Conservation (phyloP, 2,888 invertebrate species). For the Mythimna ferrago region DNA sequence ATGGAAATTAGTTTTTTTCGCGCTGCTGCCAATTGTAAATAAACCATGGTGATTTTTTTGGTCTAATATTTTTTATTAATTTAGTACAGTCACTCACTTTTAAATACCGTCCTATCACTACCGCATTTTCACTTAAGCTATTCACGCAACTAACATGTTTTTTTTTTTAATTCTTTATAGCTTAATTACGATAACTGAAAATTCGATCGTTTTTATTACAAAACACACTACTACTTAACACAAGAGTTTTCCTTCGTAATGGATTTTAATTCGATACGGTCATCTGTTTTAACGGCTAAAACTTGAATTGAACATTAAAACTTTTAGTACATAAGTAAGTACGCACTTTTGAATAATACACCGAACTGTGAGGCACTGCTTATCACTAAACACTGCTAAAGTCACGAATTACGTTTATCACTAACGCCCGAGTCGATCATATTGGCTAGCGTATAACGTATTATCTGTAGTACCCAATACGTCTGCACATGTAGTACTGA, state of each 20-base stretch:
- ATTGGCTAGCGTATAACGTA: slow-evolving; percentile 34
- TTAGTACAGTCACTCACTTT: not conserved
- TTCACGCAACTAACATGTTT: not conserved
- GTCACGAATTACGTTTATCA: slow-evolving; percentile 43
- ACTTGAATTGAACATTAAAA: slow-evolving; percentile 18
- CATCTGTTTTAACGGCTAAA: slow-evolving; percentile 20
- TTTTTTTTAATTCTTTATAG: not conserved
- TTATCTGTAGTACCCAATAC: too few relatives aligned
- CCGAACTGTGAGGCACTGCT: slow-evolving; percentile 4
- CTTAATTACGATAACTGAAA: not conserved
- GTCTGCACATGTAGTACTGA: too few relatives aligned
- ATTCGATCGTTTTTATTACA: slow-evolving; percentile 8
- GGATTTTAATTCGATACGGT: slow-evolving; percentile 10
- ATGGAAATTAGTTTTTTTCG: slow-evolving; percentile 15
- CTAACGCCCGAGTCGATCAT: slow-evolving; percentile 21
- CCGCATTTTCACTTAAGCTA: slow-evolving; percentile 13
- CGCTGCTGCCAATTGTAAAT: not conserved
- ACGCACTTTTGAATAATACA: not conserved
- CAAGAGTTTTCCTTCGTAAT: not conserved
- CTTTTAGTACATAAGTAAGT: not conserved
- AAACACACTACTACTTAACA: not conserved
- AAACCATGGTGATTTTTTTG: not conserved
- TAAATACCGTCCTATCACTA: not conserved
- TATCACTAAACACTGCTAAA: slow-evolving; percentile 38
- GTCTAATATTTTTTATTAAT: not conserved